Evolutionary conservation across 2,797 vertebrate species (phyloP).

Genomic region (Pogoniulus pusillus): DNA sequence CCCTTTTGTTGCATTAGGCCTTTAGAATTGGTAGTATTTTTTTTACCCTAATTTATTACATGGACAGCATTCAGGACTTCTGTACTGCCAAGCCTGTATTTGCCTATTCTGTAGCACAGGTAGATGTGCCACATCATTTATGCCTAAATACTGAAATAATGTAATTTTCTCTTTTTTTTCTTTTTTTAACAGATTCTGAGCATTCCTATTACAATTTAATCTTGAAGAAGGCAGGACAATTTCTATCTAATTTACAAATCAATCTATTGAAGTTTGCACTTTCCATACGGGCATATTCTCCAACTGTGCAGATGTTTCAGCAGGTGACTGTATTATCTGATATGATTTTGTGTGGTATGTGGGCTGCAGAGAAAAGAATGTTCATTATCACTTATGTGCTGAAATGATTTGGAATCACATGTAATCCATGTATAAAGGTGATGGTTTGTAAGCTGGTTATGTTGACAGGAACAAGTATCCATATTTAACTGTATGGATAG

Average conservation of each 20-base stretch:
- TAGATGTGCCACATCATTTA: not conserved
- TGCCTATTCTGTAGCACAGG: not conserved
- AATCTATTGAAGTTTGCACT: constrained; percentile 91
- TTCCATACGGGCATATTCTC: constrained; percentile 89
- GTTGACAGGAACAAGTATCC: not conserved
- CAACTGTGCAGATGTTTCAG: constrained; percentile 90
- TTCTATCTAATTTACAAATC: constrained; percentile 90
- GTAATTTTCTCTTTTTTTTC: not conserved
- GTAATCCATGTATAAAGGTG: not conserved
- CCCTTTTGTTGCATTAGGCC: not conserved
- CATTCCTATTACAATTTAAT: constrained; percentile 92
- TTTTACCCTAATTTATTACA: too few relatives aligned
- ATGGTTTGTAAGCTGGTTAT: not conserved
- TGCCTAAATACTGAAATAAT: not conserved
- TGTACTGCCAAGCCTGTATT: not conserved
- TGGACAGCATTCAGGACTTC: not conserved
- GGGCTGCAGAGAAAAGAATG: not conserved
- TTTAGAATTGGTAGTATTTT: not conserved
- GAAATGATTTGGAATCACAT: not conserved
- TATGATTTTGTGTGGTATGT: not conserved
- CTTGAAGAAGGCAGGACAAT: constrained; percentile 95
- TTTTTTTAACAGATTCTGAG: constrained; percentile 83
- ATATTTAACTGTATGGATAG: not conserved
- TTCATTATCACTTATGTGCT: not conserved
- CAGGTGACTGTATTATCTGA: constrained; percentile 81